Percentiles rank a stretch among this genome's conserved stretches.
Evolutionary conservation across 2,113 vertebrate species (phyloP).

Genomic region (Silurus glanis): DNA sequence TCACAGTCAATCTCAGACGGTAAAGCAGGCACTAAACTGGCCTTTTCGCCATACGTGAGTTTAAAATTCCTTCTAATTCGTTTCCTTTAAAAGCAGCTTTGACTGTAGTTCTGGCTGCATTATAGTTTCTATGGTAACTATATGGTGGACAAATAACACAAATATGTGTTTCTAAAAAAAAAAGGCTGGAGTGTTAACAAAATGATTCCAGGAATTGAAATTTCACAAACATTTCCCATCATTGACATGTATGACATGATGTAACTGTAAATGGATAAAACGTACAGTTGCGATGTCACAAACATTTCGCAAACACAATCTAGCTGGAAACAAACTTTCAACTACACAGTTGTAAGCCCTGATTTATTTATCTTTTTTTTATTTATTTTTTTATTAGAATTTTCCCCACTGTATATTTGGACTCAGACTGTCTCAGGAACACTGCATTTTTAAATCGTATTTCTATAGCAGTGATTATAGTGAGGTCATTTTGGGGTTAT

Average conservation of each 20-base stretch:
- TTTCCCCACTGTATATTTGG: background rate
- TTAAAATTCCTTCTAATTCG: background rate
- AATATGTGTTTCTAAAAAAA: background rate
- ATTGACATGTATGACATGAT: background rate
- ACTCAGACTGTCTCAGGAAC: background rate
- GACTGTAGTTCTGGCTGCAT: background rate
- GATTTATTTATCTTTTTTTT: background rate
- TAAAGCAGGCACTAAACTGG: background rate
- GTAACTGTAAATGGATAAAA: background rate
- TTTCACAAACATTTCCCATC: background rate
- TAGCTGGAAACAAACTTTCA: background rate
- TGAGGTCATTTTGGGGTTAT: slow-evolving; percentile 18
- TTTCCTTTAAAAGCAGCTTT: background rate
- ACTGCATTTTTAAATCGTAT: background rate
- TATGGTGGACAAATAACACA: background rate
- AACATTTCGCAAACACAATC: background rate
- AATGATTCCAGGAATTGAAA: background rate
- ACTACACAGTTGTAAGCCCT: background rate
- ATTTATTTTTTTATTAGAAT: background rate
- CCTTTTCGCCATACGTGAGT: background rate
- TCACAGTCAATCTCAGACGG: background rate
- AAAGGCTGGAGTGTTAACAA: background rate
- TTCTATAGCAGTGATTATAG: background rate
- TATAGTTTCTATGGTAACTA: background rate
- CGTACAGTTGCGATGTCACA: background rate